Base-by-base conservation (phyloP, 2,888 invertebrate genomes). In the Nomada goodeniana region DNA sequence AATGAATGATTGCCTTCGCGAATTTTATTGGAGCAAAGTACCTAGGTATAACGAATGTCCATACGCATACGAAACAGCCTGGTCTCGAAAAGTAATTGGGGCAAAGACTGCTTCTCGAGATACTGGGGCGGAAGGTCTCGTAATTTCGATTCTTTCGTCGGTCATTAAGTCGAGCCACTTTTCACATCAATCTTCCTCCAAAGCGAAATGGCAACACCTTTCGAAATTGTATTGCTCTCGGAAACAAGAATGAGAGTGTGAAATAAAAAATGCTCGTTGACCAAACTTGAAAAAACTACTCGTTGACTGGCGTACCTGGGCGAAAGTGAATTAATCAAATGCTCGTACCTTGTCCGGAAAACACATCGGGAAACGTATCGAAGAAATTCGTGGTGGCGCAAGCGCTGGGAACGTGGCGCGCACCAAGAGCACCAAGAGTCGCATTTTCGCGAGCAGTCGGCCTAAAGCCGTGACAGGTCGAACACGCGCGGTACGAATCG, bases 401-500 rank as follows among this genome's bases (percentile, higher is more conserved):
- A 72, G 85, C 80, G 86, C 83, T 80, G 44, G 75, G 36, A 78
- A 74, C 59, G 76, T 82, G 86, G 60, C 78, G 84, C 82, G 80
- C 79, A 70, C 76, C 82, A 77, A 59, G 79, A 67, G 79, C 78
- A 67, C 76, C 82, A 76, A 55, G 77, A 68, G 73, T 71, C 81
- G 84, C 82, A 82, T 86, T 86, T 86, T 86, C 86, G 82, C 78
- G 59, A 86, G 87, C 90, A 91, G 91, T 92, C 89, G 90, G 91
- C 90, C 85, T 84, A 87, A 88, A 86, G 91, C 90, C 90, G 89
- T 80, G 85, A 89, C 75, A 81, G 75, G 72, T 53, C 64, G 59
- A 77, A 80, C 69, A 82, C 60, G 80, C 72, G 69, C 72, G 67
- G 64, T 74, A 70, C 76, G 64, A 63, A 67, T 73, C 50, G 70